These are phyloP conservation scores for Falco peregrinus DNA, from an alignment of 2,797 vertebrate species.

Conservation along the genomic window DNA sequence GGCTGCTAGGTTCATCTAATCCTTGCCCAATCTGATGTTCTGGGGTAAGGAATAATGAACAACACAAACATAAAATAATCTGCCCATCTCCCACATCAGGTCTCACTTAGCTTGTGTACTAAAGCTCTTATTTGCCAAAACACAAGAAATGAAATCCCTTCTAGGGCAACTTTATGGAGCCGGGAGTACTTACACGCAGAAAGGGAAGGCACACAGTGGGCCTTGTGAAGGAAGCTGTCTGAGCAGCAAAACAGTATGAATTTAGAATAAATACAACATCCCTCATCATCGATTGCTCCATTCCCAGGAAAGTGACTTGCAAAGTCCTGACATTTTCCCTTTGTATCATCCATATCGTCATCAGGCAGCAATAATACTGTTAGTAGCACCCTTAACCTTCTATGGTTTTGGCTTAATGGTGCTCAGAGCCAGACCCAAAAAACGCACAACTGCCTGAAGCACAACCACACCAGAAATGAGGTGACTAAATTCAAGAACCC, in stretches of 20 bases:
- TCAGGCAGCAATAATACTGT: not conserved
- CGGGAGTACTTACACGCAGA: not conserved
- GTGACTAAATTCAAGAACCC: not conserved
- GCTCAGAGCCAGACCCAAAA: not conserved
- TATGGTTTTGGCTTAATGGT: not conserved
- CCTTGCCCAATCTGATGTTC: accelerated
- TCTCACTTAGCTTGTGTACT: not conserved
- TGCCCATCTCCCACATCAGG: not conserved
- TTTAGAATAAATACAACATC: not conserved
- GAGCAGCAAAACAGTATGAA: not conserved
- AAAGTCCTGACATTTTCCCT: not conserved
- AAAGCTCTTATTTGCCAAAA: not conserved
- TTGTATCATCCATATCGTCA: not conserved
- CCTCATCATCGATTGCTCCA: not conserved
- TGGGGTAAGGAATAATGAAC: not conserved
- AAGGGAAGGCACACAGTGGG: not conserved
- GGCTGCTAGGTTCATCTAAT: not conserved
- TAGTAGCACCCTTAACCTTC: not conserved
- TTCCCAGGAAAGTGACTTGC: not conserved
- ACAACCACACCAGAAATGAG: accelerated
- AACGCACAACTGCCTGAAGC: not conserved
- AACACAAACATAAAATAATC: not conserved
- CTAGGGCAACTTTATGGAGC: not conserved
- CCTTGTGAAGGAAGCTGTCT: not conserved
- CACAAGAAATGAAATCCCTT: not conserved